phyloP scores from a whole-genome alignment of 1,140 invertebrate species.

The Hirudo medicinalis region DNA sequence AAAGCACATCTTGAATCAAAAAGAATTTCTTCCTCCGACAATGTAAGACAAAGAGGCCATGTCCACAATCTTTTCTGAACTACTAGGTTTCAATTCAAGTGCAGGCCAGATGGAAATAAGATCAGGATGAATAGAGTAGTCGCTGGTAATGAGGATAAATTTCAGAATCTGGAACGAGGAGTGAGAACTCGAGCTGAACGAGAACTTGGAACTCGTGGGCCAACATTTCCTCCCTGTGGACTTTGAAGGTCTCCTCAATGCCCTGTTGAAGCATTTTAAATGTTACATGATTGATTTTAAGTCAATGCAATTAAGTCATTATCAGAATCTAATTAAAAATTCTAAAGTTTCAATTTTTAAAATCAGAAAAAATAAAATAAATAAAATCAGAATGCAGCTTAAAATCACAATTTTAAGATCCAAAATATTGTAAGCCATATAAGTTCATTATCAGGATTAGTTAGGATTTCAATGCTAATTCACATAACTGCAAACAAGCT shows the following conservation, averaged over 20 bases:
- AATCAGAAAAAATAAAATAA: not conserved
- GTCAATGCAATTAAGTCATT: not conserved
- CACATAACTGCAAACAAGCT: not conserved
- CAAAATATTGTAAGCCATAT: not conserved
- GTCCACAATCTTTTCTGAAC: not conserved
- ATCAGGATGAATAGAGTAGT: constrained; percentile 43
- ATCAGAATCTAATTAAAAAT: not conserved
- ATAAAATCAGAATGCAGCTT: not conserved
- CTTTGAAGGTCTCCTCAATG: constrained; percentile 72
- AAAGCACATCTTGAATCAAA: not conserved
- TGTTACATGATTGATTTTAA: not conserved
- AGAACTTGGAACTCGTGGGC: constrained; percentile 83
- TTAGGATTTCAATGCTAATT: not conserved
- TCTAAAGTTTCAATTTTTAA: not conserved
- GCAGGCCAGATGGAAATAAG: not conserved
- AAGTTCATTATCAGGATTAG: not conserved
- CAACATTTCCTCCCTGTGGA: constrained; percentile 79
- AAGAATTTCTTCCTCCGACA: not conserved
- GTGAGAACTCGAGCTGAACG: constrained; percentile 80
- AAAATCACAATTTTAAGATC: not conserved
- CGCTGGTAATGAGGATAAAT: constrained; percentile 87
- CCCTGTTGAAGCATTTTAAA: constrained; percentile 47
- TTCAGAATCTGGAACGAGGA: constrained; percentile 78
- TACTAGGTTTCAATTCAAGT: not conserved
- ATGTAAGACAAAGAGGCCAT: not conserved